A percentile compares a stretch with the other conserved stretches of the same genome.
Conservation (phyloP, 2,888 invertebrate species). For the Drosophila monieri region DNA sequence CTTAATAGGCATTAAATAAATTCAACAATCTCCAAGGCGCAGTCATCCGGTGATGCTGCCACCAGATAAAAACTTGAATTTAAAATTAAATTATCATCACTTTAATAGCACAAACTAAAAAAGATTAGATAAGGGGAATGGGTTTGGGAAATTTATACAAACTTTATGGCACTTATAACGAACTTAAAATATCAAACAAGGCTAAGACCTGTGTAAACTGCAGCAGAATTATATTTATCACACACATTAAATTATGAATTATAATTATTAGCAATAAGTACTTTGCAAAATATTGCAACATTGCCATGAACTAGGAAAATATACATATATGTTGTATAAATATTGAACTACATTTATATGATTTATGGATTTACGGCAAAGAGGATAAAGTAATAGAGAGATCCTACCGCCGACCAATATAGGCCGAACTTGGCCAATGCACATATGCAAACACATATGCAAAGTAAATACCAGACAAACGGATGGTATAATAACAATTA, state of each 20-base stretch:
- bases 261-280: not conserved
- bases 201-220: no score
- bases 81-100: not conserved
- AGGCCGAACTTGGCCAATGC: conserved; percentile 15
- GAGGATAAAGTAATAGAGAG: not conserved
- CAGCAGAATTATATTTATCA: not conserved
- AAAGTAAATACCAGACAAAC: conserved; percentile 74
- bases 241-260: not conserved
- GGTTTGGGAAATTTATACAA: not conserved
- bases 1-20: not conserved
- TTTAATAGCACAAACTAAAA: not conserved
- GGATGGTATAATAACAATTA: conserved; percentile 78
- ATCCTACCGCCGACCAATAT: conserved; percentile 2
- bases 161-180: no score
- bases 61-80: conserved; percentile 2
- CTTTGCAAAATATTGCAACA: not conserved
- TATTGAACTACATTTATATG: not conserved
- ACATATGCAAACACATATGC: conserved; percentile 64
- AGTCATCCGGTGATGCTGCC: conserved; percentile 22
- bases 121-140: not conserved
- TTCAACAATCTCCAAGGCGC: not conserved
- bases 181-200: no score
- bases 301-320: not conserved
- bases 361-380: conserved; percentile 7
- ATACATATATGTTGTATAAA: not conserved